Evolutionary conservation across 2,797 vertebrate genomes (phyloP).

Genomic region (Lutjanus argentimaculatus): DNA sequence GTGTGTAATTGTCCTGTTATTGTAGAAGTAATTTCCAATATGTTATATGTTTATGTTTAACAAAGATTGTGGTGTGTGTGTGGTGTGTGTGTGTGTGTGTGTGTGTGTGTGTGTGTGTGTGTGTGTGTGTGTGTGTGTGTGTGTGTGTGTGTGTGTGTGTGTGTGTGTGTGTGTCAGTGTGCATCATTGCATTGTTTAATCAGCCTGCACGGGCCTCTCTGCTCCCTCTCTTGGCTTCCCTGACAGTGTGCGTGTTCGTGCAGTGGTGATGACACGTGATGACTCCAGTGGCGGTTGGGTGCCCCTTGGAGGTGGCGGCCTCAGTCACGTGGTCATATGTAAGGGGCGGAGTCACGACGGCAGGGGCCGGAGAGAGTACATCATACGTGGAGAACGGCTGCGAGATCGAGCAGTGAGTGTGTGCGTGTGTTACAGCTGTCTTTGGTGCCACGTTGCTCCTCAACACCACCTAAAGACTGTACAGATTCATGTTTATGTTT

Average conservation of each 20-base stretch:
- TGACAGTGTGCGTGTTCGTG: conserved; percentile 94
- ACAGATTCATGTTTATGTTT: conserved; percentile 2
- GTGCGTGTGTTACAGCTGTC: conserved; percentile 83
- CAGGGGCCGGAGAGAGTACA: conserved; percentile 88
- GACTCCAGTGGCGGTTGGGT: conserved; percentile 97
- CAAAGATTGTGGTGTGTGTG: no score
- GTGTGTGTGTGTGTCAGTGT: conserved; percentile 1
- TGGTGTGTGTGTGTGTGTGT: no score
- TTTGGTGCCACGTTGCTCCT: conserved; percentile 66
- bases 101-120: no score
- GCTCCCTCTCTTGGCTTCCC: conserved; percentile 61
- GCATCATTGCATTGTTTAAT: conserved; percentile 49
- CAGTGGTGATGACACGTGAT: conserved; percentile 96
- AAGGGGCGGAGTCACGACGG: conserved; percentile 90
- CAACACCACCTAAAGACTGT: conserved; percentile 62
- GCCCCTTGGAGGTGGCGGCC: conserved; percentile 92
- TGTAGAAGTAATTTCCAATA: no score
- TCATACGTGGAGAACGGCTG: conserved; percentile 92
- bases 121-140: no score
- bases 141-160: neutral
- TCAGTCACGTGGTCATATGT: conserved; percentile 94
- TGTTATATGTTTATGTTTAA: no score
- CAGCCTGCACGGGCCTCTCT: conserved; percentile 27
- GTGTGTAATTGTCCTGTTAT: no score
- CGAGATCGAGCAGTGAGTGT: conserved; percentile 95